Conservation (phyloP, 2,888 invertebrate species). For the Sminthurinus aureus region DNA sequence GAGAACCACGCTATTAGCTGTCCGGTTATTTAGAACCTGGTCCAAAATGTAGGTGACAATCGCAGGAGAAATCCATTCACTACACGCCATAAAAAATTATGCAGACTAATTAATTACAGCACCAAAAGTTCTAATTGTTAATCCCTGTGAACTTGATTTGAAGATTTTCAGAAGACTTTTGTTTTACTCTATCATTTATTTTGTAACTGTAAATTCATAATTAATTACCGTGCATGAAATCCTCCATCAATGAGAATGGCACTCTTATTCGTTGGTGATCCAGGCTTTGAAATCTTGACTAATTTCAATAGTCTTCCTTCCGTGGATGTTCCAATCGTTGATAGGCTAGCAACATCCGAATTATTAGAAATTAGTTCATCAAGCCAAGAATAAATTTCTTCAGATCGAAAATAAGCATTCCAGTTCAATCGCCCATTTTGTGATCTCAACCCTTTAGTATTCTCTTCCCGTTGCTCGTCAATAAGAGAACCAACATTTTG, state of each 20-base stretch:
- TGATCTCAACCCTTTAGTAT: not conserved
- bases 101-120: too few relatives aligned
- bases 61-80: conserved; percentile 68
- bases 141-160: too few relatives aligned
- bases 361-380: conserved; percentile 52
- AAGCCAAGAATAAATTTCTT: conserved; percentile 56
- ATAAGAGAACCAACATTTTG: conserved; percentile 20
- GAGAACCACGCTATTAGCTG: conserved; percentile 58
- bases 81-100: not conserved
- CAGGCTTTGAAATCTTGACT: conserved; percentile 42
- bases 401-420: conserved; percentile 26
- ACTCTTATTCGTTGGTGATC: conserved; percentile 22
- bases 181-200: too few relatives aligned
- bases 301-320: conserved; percentile 39
- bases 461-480: not conserved
- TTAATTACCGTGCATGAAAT: conserved; percentile 77
- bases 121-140: too few relatives aligned
- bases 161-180: too few relatives aligned
- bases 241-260: conserved; percentile 61
- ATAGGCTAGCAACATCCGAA: conserved; percentile 52
- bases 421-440: conserved; percentile 18
- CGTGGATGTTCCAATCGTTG: conserved; percentile 35
- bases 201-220: not conserved
- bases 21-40: conserved; percentile 59
- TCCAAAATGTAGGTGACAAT: conserved; percentile 60